phyloP scores from a whole-genome alignment of 2,113 vertebrate species.

The Gopherus evgoodei region DNA sequence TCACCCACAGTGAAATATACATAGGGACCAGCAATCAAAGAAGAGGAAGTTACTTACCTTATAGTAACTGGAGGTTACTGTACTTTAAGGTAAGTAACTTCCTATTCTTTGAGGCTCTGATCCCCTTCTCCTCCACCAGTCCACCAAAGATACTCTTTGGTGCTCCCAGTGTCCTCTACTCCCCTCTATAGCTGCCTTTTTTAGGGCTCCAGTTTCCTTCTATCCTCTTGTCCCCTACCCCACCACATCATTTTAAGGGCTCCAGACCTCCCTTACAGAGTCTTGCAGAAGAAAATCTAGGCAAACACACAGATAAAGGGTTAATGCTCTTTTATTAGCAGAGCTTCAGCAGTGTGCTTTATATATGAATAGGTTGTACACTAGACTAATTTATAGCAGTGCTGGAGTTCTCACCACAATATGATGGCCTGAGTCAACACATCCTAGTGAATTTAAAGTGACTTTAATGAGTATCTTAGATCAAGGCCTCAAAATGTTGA shows the following conservation, averaged over 20 bases:
- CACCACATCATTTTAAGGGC: neutral
- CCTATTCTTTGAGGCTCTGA: fast-evolving
- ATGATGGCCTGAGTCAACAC: neutral
- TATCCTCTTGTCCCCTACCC: neutral
- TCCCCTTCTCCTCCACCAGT: neutral
- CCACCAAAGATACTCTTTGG: neutral
- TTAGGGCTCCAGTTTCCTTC: neutral
- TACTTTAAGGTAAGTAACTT: neutral
- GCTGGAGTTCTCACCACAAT: neutral
- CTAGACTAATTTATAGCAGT: neutral
- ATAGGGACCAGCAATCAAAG: neutral
- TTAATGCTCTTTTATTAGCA: neutral
- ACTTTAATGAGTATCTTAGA: neutral
- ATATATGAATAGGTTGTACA: neutral
- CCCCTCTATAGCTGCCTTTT: too few species aligned
- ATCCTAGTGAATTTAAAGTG: neutral
- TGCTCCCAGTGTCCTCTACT: neutral
- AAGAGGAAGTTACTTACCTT: neutral
- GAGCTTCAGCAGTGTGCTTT: neutral
- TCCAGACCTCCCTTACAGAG: neutral
- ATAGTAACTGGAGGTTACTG: neutral
- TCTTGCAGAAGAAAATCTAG: neutral
- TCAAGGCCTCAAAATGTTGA: neutral
- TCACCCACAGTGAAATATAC: neutral
- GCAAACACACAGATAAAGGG: neutral